Percentiles rank a stretch among this genome's conserved stretches.
phyloP scores from a whole-genome alignment of 2,888 invertebrate genomes.

The Nasonovia ribisnigri region DNA sequence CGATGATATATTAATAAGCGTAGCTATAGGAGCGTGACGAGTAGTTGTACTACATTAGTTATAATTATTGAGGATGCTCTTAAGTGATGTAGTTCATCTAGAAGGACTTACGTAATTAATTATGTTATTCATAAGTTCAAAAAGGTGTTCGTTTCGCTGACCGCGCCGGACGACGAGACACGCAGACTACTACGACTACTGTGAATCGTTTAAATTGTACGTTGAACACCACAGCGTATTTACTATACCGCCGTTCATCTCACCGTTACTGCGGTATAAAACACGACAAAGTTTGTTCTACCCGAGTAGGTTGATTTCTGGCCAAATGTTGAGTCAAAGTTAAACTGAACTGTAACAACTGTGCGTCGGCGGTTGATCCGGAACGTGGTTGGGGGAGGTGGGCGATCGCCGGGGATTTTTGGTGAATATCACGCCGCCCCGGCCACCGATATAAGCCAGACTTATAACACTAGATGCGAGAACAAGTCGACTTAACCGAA shows the following conservation, averaged over 20 bases:
- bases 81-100: background rate
- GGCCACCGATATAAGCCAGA: background rate
- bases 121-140: background rate
- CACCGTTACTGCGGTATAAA: background rate
- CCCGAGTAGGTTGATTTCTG: background rate
- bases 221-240: background rate
- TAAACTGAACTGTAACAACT: background rate
- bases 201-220: background rate
- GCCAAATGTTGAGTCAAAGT: background rate
- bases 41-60: background rate
- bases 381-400: rapidly evolving
- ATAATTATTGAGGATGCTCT: background rate
- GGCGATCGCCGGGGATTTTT: background rate
- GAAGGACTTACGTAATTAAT: background rate
- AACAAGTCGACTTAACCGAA: background rate
- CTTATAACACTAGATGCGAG: background rate
- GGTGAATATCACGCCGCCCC: background rate
- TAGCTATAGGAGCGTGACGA: background rate
- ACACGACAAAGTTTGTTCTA: background rate
- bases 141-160: background rate
- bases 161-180: background rate
- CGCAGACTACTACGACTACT: background rate
- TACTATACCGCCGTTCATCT: background rate
- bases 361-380: background rate
- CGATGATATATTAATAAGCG: background rate